Base-by-base conservation (phyloP, 2,888 invertebrate genomes). In the Callinectes sapidus region DNA sequence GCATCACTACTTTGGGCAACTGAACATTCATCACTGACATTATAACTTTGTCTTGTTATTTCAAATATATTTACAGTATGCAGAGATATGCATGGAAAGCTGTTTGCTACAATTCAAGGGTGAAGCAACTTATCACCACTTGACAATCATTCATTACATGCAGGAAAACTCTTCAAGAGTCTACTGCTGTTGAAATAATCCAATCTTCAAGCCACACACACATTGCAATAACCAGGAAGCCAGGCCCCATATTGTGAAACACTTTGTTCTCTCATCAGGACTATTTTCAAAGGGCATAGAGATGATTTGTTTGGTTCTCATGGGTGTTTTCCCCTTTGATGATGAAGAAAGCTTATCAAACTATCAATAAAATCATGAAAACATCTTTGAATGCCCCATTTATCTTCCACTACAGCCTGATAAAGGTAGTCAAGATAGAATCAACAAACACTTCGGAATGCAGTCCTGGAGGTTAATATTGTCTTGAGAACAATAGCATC, bases 401-500 rank as follows among this genome's bases (percentile, higher is more conserved):
- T 48, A 48, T 48, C 48, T 48, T 48, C 48, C 48, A 48, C 48
- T 48, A 48, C 48, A 48, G 48, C 48, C 3, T 48, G 48, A 8
- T 48, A 48, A 48, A 48, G 10, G 48, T 48, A 48, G 48, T 48
- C 48, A 48, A 48, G 48, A 48, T 48, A 48, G 10, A 10, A 48
- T 48, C 48, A 5, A n/a, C n/a, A n/a, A n/a, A n/a, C n/a, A n/a
- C n/a, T n/a, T n/a, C n/a, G n/a, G n/a, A n/a, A 48, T 48, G 48
- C 48, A 48, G 48, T 48, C 48, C 48, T 10, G 48, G 48, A 48
- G n/a, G 48, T 48, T 48, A 48, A 48, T 48, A 48, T 48, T n/a
- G 61, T 61, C 39, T 89, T 28, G 66, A 66, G 61, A 89, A 89
- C 66, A 66, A 54, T 66, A 23, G 89, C 66, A 89, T 89, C 35